Conservation (phyloP, 2,113 vertebrate species). For the Melanostigma gelatinosum region DNA sequence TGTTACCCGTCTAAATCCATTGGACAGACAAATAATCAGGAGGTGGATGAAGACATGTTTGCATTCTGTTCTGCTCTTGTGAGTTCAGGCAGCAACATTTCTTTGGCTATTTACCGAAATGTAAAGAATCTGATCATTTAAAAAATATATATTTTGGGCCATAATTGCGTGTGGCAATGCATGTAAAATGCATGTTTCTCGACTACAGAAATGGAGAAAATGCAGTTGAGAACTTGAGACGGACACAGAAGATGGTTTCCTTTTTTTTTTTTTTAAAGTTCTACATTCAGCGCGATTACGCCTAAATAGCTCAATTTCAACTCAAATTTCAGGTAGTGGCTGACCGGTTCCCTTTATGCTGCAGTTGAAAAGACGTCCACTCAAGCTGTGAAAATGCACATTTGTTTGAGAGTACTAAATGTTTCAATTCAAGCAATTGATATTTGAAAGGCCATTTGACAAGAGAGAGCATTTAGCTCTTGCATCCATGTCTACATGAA, state of each 20-base stretch:
- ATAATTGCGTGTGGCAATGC: background rate
- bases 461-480: background rate
- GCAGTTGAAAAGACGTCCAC: background rate
- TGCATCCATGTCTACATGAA: background rate
- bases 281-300: background rate
- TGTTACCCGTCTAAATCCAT: background rate
- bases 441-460: background rate
- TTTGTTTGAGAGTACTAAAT: background rate
- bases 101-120: background rate
- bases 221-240: background rate
- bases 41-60: background rate
- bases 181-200: too few relatives aligned
- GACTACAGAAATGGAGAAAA: background rate
- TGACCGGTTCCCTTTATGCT: background rate
- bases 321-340: background rate
- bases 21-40: background rate
- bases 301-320: background rate
- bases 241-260: background rate
- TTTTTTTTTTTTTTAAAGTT: background rate
- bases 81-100: background rate
- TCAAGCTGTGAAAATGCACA: constrained; percentile 19
- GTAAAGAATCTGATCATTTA: too few relatives aligned
- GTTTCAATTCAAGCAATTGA: too few relatives aligned
- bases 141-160: background rate
- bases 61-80: background rate